Conservation (phyloP, 2,888 invertebrate species). For the Ichneumon xanthorius region DNA sequence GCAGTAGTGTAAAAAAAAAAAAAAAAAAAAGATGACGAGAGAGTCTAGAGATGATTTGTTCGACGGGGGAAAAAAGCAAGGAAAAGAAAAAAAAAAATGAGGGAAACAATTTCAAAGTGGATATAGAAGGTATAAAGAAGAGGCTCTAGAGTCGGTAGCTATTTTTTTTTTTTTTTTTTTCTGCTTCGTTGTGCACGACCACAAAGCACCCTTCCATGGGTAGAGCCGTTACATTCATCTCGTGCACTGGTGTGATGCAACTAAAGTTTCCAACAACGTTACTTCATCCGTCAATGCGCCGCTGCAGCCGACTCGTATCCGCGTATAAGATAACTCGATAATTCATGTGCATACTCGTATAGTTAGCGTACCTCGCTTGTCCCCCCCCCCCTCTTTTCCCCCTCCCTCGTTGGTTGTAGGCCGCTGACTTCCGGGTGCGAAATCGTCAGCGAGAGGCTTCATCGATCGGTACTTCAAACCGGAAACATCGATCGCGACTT, state of each 20-base stretch:
- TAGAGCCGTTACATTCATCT: neutral
- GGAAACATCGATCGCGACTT: neutral
- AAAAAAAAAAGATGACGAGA: neutral
- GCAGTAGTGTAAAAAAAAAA: neutral
- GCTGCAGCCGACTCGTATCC: neutral
- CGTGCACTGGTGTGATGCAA: neutral
- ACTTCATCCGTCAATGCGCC: neutral
- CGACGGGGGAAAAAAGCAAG: neutral
- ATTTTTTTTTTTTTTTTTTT: neutral
- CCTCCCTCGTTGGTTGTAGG: too few relatives aligned
- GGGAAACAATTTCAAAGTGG: constrained; percentile 3
- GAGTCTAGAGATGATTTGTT: constrained; percentile 10
- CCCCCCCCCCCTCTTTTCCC: too few relatives aligned
- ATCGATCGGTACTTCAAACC: neutral
- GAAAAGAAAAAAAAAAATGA: neutral
- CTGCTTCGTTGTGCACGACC: neutral
- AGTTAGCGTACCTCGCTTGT: constrained; percentile 4
- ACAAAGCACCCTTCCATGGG: neutral
- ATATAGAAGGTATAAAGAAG: neutral
- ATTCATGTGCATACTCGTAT: neutral
- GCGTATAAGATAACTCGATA: neutral
- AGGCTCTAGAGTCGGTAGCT: constrained; percentile 31
- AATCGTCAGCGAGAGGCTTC: neutral
- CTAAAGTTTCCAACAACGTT: constrained; percentile 10
- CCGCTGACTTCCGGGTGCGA: neutral